A percentile compares a stretch with the other conserved stretches of the same genome.
These are phyloP conservation scores for Xiphophorus maculatus DNA, from an alignment of 2,113 vertebrate genomes.

Conservation along the genomic window DNA sequence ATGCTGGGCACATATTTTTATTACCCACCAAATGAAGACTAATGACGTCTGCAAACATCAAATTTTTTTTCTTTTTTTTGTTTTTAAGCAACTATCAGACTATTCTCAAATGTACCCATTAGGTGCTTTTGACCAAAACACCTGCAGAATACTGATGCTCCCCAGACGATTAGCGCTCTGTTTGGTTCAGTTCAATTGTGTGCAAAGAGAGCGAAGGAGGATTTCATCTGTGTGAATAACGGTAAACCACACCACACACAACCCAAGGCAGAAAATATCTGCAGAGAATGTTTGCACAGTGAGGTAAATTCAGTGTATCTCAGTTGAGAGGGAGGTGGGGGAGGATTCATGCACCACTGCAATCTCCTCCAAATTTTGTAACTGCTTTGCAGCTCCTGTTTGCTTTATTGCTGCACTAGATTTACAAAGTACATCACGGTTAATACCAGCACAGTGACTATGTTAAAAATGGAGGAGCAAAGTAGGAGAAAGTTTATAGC, in stretches of 20 bases:
- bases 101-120: neutral
- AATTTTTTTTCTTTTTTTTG: neutral
- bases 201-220: neutral
- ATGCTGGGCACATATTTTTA: neutral
- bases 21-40: neutral
- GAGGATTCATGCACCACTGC: neutral
- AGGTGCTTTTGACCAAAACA: neutral
- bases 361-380: neutral
- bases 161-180: neutral
- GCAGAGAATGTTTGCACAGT: neutral
- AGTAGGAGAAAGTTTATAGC: neutral
- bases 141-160: neutral
- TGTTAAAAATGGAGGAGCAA: neutral
- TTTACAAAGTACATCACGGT: neutral
- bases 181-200: neutral
- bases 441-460: neutral
- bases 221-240: neutral
- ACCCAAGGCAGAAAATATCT: neutral
- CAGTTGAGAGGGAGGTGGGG: neutral
- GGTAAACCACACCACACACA: neutral
- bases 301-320: neutral
- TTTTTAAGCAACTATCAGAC: neutral
- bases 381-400: neutral
- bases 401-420: neutral
- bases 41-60: neutral